Base-by-base conservation (phyloP, 1,140 invertebrate genomes). In the Hermetia illucens region DNA sequence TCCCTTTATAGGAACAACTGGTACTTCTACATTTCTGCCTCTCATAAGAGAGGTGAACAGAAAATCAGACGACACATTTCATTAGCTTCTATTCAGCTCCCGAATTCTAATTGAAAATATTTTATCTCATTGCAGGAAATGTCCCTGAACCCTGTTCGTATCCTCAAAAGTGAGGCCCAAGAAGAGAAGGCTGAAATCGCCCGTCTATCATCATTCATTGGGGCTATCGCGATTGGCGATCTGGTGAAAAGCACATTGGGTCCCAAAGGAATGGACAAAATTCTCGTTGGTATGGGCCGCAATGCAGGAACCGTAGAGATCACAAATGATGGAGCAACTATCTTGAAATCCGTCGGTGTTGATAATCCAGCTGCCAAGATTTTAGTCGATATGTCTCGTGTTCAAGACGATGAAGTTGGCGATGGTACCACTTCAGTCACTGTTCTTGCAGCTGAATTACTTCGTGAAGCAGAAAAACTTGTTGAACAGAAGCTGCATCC, bases 181-280 rank as follows among this genome's bases (percentile, higher is more conserved):
- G 91, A 98, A 66, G 95, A 98, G 58, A 95, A 93, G 54, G 87
- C 85, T 20, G 95, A 99, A 68, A 82, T 83, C 51, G 92, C 92
- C 46, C 77, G 92, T 36, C 64, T 99, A 64, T 97, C 92, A 25
- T 90, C 88, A 51, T 98, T 98, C 62, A 82, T 98, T 49, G 95
- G 95, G 30, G 95, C 93, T 17, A 97, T 96, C 55, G 91, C 94
- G 4, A 94, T 99, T 55, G 96, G 95, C 13, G 96, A 99, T 66
- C 69, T 99, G 33, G 86, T 99, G 0, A 98, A 98, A 62, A 93
- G 87, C 41, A 99, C 96, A 9, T 69, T 99, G 10, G 96, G 96
- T 13, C 96, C 96, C 12, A 98, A 98, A 68, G 95, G 96, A 56
- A 98, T 99, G 96, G 95, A 99, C 62, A 99, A 99, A 71, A 97